phyloP scores from a whole-genome alignment of 2,888 invertebrate species.

The Calameuta pallipes region DNA sequence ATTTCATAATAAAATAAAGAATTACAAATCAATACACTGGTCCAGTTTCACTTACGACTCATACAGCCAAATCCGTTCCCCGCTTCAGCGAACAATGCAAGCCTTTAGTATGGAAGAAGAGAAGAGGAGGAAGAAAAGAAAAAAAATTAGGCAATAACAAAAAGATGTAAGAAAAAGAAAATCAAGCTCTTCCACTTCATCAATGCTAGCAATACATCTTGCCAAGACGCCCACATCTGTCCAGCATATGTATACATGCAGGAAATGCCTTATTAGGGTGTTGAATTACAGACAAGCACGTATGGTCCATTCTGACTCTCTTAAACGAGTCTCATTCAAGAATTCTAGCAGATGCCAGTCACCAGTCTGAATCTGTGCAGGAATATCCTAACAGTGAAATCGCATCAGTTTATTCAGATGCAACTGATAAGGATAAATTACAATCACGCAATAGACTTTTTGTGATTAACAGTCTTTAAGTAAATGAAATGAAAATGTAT shows the following conservation, averaged over 20 bases:
- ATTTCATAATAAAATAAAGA: constrained; percentile 51
- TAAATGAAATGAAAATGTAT: not conserved
- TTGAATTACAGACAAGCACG: constrained; percentile 27
- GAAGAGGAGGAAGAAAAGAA: not conserved
- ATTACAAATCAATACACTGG: constrained; percentile 24
- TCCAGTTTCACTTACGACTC: not conserved
- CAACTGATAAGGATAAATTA: not conserved
- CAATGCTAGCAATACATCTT: not conserved
- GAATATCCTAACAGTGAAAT: not conserved
- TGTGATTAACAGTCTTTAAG: not conserved
- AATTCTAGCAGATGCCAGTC: constrained; percentile 27
- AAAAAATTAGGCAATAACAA: not conserved
- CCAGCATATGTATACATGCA: constrained; percentile 51
- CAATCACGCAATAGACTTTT: not conserved
- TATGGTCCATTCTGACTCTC: not conserved
- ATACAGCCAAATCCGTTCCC: not conserved
- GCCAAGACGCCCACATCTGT: constrained; percentile 36
- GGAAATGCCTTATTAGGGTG: constrained; percentile 57
- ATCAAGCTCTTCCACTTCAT: not conserved
- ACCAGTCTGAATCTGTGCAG: not conserved
- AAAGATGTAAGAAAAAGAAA: not conserved
- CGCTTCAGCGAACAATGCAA: constrained; percentile 14
- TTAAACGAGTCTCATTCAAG: constrained; percentile 18
- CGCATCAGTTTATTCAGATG: not conserved
- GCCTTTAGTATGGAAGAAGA: not conserved